Evolutionary conservation across 2,888 invertebrate genomes (phyloP).

Genomic region (Cantharis nigra): DNA sequence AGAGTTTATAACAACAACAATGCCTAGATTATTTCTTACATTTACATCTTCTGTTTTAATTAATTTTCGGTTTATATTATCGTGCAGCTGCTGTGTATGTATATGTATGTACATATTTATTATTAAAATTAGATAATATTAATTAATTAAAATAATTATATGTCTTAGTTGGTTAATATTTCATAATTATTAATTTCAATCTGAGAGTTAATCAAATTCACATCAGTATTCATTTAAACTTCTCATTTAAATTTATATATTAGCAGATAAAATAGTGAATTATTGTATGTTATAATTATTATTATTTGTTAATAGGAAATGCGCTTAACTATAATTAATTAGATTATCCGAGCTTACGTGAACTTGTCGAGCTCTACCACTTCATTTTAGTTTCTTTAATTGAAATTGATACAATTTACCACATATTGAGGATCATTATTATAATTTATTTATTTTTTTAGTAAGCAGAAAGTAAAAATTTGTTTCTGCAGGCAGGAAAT

Average conservation of each 20-base stretch:
- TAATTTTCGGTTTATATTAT: not conserved
- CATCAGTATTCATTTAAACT: not conserved
- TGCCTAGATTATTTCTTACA: not conserved
- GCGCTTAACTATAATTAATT: not conserved
- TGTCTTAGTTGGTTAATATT: not conserved
- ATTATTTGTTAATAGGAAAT: not conserved
- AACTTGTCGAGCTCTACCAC: not conserved
- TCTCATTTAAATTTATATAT: not conserved
- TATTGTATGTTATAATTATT: not conserved
- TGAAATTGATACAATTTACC: not conserved
- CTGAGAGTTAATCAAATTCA: not conserved
- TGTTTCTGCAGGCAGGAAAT: constrained; percentile 70
- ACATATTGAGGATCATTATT: not conserved
- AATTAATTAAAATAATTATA: not conserved
- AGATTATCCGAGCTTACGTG: not conserved
- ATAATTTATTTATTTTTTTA: not conserved
- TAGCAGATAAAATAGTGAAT: not conserved
- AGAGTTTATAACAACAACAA: not conserved
- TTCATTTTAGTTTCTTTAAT: not conserved
- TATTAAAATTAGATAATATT: not conserved
- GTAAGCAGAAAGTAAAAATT: not conserved
- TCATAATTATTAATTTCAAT: not conserved
- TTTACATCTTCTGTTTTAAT: not conserved
- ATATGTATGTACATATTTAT: not conserved
- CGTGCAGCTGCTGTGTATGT: not conserved